Percentiles rank a stretch among this genome's conserved stretches.
These are phyloP conservation scores for Hiodon alosoides DNA, from an alignment of 2,113 vertebrate species.

Conservation along the genomic window DNA sequence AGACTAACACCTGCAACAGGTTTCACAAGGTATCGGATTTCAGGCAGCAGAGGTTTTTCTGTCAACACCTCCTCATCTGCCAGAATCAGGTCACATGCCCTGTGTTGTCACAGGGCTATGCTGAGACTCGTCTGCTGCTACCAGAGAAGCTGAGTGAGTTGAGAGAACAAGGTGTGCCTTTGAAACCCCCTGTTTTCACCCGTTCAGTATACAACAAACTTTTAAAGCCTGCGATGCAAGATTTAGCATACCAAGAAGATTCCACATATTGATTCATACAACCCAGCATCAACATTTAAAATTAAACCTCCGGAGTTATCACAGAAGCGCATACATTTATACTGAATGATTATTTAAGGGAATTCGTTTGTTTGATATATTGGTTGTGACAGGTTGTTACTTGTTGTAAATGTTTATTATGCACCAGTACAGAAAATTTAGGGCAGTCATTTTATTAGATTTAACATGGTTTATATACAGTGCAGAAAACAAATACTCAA, in stretches of 20 bases:
- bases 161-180: no score
- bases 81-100: constrained; percentile 18
- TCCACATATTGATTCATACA: background rate
- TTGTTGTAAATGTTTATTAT: no score
- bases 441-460: constrained; percentile 48
- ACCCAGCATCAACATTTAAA: background rate
- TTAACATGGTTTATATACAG: constrained; percentile 45
- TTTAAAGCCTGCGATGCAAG: no score
- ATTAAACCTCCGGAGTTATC: background rate
- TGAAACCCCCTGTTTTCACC: no score
- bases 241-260: background rate
- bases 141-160: background rate
- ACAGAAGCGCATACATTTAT: background rate
- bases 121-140: background rate
- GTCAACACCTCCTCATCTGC: constrained; percentile 22
- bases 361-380: no score
- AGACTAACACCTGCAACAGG: background rate
- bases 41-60: background rate
- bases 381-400: no score
- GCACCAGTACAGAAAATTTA: constrained; percentile 27
- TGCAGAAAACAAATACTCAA: constrained; percentile 37
- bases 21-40: constrained; percentile 11
- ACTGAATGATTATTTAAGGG: no score
- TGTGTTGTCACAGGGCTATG: constrained; percentile 8
- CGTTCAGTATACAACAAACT: no score